Base-by-base conservation (phyloP, 2,113 vertebrate species). In the Accipiter virgatus region DNA sequence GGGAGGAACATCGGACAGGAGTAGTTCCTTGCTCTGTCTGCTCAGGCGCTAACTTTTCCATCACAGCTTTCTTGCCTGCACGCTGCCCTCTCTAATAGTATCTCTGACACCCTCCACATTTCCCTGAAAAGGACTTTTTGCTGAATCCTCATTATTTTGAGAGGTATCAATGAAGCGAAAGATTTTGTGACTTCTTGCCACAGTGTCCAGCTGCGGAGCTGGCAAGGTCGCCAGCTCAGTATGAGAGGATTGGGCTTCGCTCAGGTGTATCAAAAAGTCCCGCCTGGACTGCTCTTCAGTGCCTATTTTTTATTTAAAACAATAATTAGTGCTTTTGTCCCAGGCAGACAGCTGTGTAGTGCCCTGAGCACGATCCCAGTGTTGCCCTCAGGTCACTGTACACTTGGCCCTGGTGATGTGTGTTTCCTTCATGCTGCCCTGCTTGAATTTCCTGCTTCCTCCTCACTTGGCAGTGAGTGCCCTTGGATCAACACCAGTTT, bases 401-500 rank as follows among this genome's bases (percentile, higher is more conserved):
- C 27, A 0, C 81, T 87, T 67, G 62, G 73, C 78, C 62, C 38
- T 6, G 8, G 50, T 50, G 74, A 74, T 74, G 20, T 50, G 59
- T 68, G 50, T 87, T 94, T 96, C 93, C 93, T 96, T 81, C 78
- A 27, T 53, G 67, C 59, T 0, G 26, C 89, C 78, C 74, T 81
- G 82, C 91, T 94, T 85, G 84, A 96, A 91, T 95, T 94, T 95
- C 91, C 95, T 91, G 66, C 71, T 94, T 95, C 87, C 72, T 95
- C 31, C 74, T 86, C 70, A 6, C 86, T 96, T 91, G 96, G 89
- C 93, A 82, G 94, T 2, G 5, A 80, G 81, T 31, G 53, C 74
- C 91, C 66, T 89, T 93, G 93, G 94, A 75, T 95, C 81, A 56
- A 72, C 86, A 91, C 62, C 70, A 82, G 78, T 86, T 70, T 96